Percentiles rank a stretch among this genome's conserved stretches.
These are phyloP conservation scores for Nilaparvata lugens DNA, from an alignment of 1,140 invertebrate genomes.

Conservation along the genomic window DNA sequence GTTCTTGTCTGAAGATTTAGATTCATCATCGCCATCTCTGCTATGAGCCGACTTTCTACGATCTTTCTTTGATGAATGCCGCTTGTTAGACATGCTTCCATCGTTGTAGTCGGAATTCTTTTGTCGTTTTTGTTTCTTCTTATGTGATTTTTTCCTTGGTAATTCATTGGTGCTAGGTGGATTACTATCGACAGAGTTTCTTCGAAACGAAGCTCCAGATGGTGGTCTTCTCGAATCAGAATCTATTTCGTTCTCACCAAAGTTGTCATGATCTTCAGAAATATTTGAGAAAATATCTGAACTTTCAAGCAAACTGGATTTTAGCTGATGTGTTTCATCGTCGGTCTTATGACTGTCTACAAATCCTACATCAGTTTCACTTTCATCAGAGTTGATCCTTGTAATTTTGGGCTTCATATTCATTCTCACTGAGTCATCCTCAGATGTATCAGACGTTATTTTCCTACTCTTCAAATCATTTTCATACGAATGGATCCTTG, in stretches of 20 bases:
- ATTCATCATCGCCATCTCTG: conserved; percentile 38
- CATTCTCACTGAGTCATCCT: conserved; percentile 36
- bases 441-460: conserved; percentile 49
- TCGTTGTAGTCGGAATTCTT: conserved; percentile 42
- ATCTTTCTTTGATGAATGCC: conserved; percentile 32
- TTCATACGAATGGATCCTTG: conserved; percentile 45
- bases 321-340: not conserved
- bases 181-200: conserved; percentile 20
- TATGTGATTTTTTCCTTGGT: conserved; percentile 59
- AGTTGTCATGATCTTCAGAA: conserved; percentile 17
- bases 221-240: conserved; percentile 6
- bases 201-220: conserved; percentile 14
- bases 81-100: conserved; percentile 25
- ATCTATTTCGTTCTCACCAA: conserved; percentile 6
- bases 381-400: conserved; percentile 48
- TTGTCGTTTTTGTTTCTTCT: conserved; percentile 71
- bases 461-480: conserved; percentile 33
- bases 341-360: conserved; percentile 16
- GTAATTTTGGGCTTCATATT: conserved; percentile 41
- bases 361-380: conserved; percentile 42
- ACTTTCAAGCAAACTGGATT: not conserved
- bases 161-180: conserved; percentile 10
- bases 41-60: conserved; percentile 24
- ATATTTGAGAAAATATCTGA: conserved; percentile 15
- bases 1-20: conserved; percentile 53